Evolutionary conservation across 2,888 invertebrate genomes (phyloP), one percentile per base, ranked within the genome.

Genomic region (Drosophila prolongata): DNA sequence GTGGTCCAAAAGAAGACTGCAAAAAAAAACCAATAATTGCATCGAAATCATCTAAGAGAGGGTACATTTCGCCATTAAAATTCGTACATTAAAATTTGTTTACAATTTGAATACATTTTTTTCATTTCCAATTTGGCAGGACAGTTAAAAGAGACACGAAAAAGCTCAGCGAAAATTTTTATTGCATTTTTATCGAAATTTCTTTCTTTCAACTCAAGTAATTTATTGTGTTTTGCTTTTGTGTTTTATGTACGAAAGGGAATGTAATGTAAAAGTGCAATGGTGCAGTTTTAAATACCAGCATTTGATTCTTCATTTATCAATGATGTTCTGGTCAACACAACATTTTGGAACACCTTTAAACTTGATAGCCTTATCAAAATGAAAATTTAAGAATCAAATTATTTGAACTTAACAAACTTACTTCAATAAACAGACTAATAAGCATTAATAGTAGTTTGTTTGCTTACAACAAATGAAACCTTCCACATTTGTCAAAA

Each of bases 121-220:
- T 8, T 4, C 4, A 4, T 3, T 58, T 42, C 1, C 14, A 4
- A 13, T 57, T 56, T 24, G 11, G 40, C 11, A n/a, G 6, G 13
- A 37, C 6, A 14, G 6, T 3, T 6, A 2, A 16, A 19, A 9
- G 24, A 13, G 3, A 27, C 27, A 13, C 38, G 58, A 13, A 43
- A 34, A 34, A 14, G 58, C 56, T 34, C 40, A n/a, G 58, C 40
- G 11, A 60, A 57, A 47, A 55, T 16, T 55, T 43, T 6, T 10
- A 37, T 34, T 67, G 56, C 57, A 55, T 58, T 57, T 78, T 60
- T 30, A 24, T 30, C 30, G 8, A n/a, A 24, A 24, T n/a, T 27
- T 44, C 44, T 13, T 44, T 0, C 30, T 8, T 30, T 30, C 30
- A 30, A 30, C 1, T 30, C 8, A 6, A 6, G 6, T 30, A 30